A percentile compares a stretch with the other conserved stretches of the same genome.
These are phyloP conservation scores for Drosophila rufa DNA, from an alignment of 1,140 invertebrate species.

Conservation along the genomic window DNA sequence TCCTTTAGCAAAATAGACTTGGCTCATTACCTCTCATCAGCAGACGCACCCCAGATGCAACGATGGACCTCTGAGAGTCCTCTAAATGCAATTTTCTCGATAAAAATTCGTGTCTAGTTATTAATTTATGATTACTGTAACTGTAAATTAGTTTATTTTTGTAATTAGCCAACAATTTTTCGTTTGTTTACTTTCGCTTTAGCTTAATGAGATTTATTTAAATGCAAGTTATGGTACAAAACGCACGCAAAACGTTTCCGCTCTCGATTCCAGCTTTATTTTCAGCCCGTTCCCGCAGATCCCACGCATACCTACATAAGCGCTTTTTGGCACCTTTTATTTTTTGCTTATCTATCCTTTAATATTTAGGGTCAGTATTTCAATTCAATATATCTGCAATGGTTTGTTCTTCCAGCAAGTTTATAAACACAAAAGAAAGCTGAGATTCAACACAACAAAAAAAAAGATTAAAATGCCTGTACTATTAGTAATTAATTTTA, in stretches of 20 bases:
- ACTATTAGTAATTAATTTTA: slow-evolving; percentile 78
- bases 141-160: slow-evolving; percentile 75
- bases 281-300: not conserved
- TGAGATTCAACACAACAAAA: slow-evolving; percentile 67
- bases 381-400: slow-evolving; percentile 59
- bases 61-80: slow-evolving; percentile 30
- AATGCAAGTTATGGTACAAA: slow-evolving; percentile 76
- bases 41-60: slow-evolving; percentile 33
- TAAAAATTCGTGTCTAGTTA: slow-evolving; percentile 71
- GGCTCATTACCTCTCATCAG: slow-evolving; percentile 74
- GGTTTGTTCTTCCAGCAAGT: slow-evolving; percentile 75
- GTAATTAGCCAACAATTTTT: slow-evolving; percentile 73
- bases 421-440: slow-evolving; percentile 58
- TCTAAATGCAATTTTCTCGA: slow-evolving; percentile 75
- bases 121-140: slow-evolving; percentile 71
- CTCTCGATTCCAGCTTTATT: slow-evolving; percentile 53
- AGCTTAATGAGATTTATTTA: slow-evolving; percentile 78
- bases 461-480: slow-evolving; percentile 57
- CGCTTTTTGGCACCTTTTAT: slow-evolving; percentile 5
- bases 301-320: slow-evolving; percentile 3
- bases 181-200: slow-evolving; percentile 58
- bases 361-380: slow-evolving; percentile 68
- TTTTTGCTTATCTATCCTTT: slow-evolving; percentile 21
- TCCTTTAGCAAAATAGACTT: slow-evolving; percentile 76
- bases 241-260: slow-evolving; percentile 55